Evolutionary conservation across 2,888 invertebrate species (phyloP).

Genomic region (Ashinkailepas kermadecensis): DNA sequence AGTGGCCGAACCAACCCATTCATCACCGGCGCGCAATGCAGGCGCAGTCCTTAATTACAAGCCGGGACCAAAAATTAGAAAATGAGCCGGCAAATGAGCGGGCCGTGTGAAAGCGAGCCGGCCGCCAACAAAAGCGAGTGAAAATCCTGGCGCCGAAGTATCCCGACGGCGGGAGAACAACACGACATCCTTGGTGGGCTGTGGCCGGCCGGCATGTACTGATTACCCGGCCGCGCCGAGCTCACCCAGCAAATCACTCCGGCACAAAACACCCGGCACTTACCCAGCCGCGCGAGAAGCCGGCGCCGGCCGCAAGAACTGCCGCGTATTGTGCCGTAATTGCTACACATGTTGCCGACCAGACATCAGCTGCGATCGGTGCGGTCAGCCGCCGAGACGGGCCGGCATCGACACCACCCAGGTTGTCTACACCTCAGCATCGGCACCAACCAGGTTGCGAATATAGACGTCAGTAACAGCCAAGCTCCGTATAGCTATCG

Average conservation of each 20-base stretch:
- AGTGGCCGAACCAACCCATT: not conserved
- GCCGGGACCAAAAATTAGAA: conserved; percentile 4
- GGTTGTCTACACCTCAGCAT: no score
- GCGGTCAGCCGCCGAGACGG: no score
- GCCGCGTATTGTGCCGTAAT: not conserved
- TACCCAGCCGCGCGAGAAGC: not conserved
- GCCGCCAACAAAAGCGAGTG: not conserved
- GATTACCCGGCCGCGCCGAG: not conserved
- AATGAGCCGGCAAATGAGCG: conserved; percentile 13
- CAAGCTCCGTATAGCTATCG: no score
- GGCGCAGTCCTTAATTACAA: not conserved
- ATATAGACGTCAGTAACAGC: no score
- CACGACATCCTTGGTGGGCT: not conserved
- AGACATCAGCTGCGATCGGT: no score
- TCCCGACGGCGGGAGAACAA: not conserved
- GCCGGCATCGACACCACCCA: no score
- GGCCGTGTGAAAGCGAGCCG: not conserved
- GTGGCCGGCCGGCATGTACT: not conserved
- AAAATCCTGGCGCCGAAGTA: not conserved
- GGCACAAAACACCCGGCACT: conserved; percentile 8
- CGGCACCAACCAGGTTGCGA: no score
- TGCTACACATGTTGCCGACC: not conserved
- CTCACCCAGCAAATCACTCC: not conserved
- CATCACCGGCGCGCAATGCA: not conserved
- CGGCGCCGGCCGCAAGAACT: not conserved